Conservation (phyloP, 2,113 vertebrate species). For the Phyllostomus discolor region DNA sequence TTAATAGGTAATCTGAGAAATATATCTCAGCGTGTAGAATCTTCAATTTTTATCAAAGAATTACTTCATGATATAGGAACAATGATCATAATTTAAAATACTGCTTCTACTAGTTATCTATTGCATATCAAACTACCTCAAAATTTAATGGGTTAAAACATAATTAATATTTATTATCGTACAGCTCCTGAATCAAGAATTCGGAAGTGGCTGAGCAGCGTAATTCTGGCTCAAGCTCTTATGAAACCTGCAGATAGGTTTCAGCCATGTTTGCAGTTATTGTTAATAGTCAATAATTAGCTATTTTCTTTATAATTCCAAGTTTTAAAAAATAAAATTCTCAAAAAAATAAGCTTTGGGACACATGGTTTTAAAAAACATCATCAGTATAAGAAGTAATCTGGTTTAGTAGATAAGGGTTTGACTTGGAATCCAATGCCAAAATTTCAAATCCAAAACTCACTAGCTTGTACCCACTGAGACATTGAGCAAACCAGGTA, state of each 20-base stretch:
- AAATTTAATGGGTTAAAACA: background rate
- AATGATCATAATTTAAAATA: background rate
- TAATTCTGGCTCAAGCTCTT: background rate
- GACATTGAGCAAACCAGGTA: background rate
- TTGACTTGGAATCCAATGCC: background rate
- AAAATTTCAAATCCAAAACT: background rate
- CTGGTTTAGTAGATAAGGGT: background rate
- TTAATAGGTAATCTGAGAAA: background rate
- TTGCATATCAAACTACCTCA: background rate
- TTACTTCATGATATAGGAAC: background rate
- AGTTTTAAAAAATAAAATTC: background rate
- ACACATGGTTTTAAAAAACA: background rate
- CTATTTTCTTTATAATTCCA: background rate
- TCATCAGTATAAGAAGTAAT: background rate
- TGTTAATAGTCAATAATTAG: background rate
- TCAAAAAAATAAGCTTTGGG: background rate
- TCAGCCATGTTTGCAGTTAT: background rate
- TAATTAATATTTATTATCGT: background rate
- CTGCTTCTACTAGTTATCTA: background rate
- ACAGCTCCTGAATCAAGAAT: background rate
- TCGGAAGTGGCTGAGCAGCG: background rate
- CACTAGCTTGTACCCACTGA: background rate
- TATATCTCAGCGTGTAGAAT: background rate
- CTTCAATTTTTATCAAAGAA: background rate
- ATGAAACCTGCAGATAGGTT: background rate